These are phyloP conservation scores for Erebia ligea DNA, from an alignment of 2,888 invertebrate genomes.

Conservation along the genomic window DNA sequence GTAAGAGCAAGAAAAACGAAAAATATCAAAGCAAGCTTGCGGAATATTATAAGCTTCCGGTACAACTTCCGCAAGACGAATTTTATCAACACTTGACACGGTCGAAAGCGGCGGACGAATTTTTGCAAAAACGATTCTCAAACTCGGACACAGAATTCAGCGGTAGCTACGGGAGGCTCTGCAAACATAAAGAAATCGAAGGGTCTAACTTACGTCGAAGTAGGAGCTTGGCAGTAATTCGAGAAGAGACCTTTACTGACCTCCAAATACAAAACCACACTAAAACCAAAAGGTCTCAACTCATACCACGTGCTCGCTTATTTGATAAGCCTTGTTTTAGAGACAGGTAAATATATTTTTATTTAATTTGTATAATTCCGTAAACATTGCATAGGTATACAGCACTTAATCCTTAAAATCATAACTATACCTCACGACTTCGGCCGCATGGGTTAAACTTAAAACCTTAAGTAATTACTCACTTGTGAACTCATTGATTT, in stretches of 20 bases:
- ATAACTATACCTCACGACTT: too few relatives aligned
- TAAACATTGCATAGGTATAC: neutral
- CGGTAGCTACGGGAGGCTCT: slow-evolving; percentile 76
- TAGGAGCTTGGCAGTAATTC: slow-evolving; percentile 89
- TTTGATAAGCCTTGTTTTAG: slow-evolving; percentile 89
- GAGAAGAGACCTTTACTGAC: slow-evolving; percentile 89
- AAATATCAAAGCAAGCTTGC: slow-evolving; percentile 79
- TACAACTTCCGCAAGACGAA: slow-evolving; percentile 77
- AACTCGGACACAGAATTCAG: slow-evolving; percentile 77
- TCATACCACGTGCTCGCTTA: slow-evolving; percentile 91
- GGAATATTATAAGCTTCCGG: slow-evolving; percentile 75
- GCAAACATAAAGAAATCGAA: slow-evolving; percentile 77
- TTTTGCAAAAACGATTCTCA: slow-evolving; percentile 71
- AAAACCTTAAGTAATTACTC: too few relatives aligned
- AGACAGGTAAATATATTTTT: slow-evolving; percentile 83
- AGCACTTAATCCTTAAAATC: too few relatives aligned
- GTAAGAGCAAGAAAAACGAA: slow-evolving; percentile 73
- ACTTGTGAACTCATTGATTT: too few relatives aligned
- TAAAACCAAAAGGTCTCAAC: slow-evolving; percentile 87
- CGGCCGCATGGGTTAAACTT: too few relatives aligned
- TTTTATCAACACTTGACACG: slow-evolving; percentile 77
- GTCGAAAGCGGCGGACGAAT: slow-evolving; percentile 76
- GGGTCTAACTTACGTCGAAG: slow-evolving; percentile 85
- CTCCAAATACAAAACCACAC: slow-evolving; percentile 86
- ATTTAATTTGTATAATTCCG: neutral